A percentile compares a stretch with the other conserved stretches of the same genome.
phyloP scores from a whole-genome alignment of 2,797 vertebrate species.

The Pogonophryne albipinna region DNA sequence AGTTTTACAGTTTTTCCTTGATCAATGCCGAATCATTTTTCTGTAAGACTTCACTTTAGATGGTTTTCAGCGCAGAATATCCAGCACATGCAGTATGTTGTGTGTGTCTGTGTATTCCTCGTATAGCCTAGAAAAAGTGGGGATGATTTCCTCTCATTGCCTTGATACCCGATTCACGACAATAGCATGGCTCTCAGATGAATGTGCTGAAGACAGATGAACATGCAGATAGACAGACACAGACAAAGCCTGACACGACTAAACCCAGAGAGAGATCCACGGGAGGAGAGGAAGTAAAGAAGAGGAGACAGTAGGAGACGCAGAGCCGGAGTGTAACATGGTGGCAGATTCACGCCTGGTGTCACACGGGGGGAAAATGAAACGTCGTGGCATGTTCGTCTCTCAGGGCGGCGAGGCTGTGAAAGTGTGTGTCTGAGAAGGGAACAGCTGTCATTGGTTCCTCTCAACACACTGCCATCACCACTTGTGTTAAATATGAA shows the following conservation, averaged over 20 bases:
- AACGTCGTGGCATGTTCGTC: conserved; percentile 59
- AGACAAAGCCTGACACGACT: conserved; percentile 68
- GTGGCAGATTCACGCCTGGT: conserved; percentile 70
- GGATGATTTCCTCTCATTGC: conserved; percentile 57
- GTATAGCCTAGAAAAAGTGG: conserved; percentile 42
- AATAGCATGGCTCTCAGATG: conserved; percentile 59
- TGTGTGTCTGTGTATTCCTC: conserved; percentile 36
- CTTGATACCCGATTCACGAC: conserved; percentile 62
- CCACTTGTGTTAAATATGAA: conserved; percentile 75
- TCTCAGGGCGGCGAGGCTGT: conserved; percentile 69
- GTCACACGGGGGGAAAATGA: conserved; percentile 63
- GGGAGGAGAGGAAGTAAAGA: conserved; percentile 57
- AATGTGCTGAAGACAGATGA: conserved; percentile 62
- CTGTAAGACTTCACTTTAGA: conserved; percentile 35
- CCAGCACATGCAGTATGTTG: conserved; percentile 22
- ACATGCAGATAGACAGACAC: conserved; percentile 64
- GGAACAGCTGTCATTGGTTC: conserved; percentile 74
- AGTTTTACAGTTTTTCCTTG: no score
- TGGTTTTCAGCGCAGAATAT: conserved; percentile 51
- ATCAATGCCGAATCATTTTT: background rate
- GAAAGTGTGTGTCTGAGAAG: conserved; percentile 60
- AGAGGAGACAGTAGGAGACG: conserved; percentile 61
- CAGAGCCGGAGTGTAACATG: conserved; percentile 59
- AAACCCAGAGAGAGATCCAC: conserved; percentile 69
- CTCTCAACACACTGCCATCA: conserved; percentile 69